phyloP scores from a whole-genome alignment of 1,140 invertebrate species.

The Epicauta chinensis region DNA sequence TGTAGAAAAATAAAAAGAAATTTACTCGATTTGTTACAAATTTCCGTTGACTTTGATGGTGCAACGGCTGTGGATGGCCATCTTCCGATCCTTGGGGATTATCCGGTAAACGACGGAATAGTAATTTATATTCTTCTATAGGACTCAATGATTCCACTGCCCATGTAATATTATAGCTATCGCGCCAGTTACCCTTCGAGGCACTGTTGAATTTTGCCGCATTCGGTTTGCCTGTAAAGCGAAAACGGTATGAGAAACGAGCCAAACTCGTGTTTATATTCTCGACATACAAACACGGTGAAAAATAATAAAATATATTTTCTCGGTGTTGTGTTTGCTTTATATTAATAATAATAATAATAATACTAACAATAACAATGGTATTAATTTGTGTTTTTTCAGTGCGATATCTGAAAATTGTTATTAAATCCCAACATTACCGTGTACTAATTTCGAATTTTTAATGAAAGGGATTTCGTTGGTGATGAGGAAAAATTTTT shows the following conservation, averaged over 20 bases:
- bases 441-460: no score
- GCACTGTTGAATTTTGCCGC: slow-evolving; percentile 56
- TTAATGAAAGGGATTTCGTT: no score
- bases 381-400: no score
- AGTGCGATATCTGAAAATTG: no score
- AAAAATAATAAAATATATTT: background rate
- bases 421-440: no score
- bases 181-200: slow-evolving; percentile 52
- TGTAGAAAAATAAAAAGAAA: background rate
- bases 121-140: slow-evolving; percentile 58
- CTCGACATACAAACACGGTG: no score
- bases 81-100: slow-evolving; percentile 44
- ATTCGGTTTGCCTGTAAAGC: slow-evolving; percentile 48
- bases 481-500: no score
- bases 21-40: slow-evolving; percentile 27
- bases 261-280: no score
- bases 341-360: no score
- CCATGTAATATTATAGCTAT: slow-evolving; percentile 64
- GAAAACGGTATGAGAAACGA: background rate
- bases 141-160: slow-evolving; percentile 57
- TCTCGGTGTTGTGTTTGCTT: no score
- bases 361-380: no score
- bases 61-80: slow-evolving; percentile 42
- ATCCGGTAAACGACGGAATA: slow-evolving; percentile 54
- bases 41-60: slow-evolving; percentile 42